Conservation (phyloP, 2,888 invertebrate genomes). For the Bembecia ichneumoniformis region DNA sequence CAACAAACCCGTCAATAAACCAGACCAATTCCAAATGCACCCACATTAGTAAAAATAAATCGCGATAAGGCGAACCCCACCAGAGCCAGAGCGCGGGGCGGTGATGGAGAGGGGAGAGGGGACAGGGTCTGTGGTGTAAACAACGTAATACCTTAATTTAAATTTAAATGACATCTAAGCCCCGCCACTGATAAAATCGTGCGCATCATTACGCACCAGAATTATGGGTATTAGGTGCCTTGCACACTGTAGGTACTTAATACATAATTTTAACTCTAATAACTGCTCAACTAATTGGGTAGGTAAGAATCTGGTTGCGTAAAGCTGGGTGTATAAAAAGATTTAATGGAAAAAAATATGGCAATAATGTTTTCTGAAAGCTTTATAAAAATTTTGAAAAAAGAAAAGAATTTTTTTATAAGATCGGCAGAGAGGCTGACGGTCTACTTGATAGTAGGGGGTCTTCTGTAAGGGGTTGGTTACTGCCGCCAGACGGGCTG, state of each 20-base stretch:
- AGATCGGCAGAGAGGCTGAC: too few species aligned
- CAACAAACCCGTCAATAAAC: neutral
- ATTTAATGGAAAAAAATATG: too few species aligned
- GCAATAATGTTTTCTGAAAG: too few species aligned
- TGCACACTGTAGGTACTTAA: neutral
- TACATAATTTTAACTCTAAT: neutral
- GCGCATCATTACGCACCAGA: constrained; percentile 28
- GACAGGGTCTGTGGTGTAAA: constrained; percentile 21
- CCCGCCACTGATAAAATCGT: constrained; percentile 34
- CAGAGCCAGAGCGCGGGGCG: neutral
- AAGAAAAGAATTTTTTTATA: too few species aligned
- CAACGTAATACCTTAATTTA: constrained; percentile 65
- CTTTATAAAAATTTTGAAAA: too few species aligned
- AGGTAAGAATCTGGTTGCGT: too few species aligned
- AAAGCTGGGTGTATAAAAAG: too few species aligned
- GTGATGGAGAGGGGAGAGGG: neutral
- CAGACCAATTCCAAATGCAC: neutral
- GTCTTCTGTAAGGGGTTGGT: too few species aligned
- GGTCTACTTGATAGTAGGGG: too few species aligned
- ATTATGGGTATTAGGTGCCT: neutral
- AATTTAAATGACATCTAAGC: constrained; percentile 69
- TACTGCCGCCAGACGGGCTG: too few species aligned
- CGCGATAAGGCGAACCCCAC: constrained; percentile 4
- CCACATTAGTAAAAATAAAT: constrained; percentile 8
- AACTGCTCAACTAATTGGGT: too few species aligned